phyloP scores from a whole-genome alignment of 2,797 vertebrate genomes.

The Lepilemur ruficaudatus region DNA sequence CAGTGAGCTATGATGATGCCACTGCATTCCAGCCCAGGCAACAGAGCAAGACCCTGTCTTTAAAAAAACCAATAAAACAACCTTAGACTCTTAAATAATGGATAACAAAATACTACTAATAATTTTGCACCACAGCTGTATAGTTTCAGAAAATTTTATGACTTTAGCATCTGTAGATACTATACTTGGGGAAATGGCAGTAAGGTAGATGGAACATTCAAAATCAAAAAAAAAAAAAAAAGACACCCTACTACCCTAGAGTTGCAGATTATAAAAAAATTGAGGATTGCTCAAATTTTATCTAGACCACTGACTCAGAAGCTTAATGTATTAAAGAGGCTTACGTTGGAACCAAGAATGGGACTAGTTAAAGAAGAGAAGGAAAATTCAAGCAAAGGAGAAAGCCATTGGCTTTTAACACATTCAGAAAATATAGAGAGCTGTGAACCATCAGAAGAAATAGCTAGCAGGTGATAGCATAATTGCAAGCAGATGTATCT shows the following conservation, averaged over 20 bases:
- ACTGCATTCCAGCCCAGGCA: neutral
- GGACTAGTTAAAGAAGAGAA: neutral
- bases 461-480: slow-evolving; percentile 39
- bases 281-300: neutral
- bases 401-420: neutral
- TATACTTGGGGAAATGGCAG: neutral
- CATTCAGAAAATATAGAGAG: neutral
- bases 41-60: neutral
- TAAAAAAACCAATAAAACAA: neutral
- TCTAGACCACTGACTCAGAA: neutral
- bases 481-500: slow-evolving; percentile 63
- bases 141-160: neutral
- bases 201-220: neutral
- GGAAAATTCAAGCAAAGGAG: neutral
- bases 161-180: neutral
- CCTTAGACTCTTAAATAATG: neutral
- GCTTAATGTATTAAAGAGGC: neutral
- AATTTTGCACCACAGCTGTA: neutral
- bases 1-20: neutral
- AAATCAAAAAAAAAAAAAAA: slow-evolving; percentile 3
- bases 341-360: neutral
- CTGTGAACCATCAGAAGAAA: slow-evolving; percentile 64
- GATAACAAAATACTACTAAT: neutral
- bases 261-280: neutral
- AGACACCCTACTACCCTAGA: neutral